Evolutionary conservation across 2,113 vertebrate genomes (phyloP), one percentile per base, ranked within the genome.

Genomic region (Oceanodroma tethys): DNA sequence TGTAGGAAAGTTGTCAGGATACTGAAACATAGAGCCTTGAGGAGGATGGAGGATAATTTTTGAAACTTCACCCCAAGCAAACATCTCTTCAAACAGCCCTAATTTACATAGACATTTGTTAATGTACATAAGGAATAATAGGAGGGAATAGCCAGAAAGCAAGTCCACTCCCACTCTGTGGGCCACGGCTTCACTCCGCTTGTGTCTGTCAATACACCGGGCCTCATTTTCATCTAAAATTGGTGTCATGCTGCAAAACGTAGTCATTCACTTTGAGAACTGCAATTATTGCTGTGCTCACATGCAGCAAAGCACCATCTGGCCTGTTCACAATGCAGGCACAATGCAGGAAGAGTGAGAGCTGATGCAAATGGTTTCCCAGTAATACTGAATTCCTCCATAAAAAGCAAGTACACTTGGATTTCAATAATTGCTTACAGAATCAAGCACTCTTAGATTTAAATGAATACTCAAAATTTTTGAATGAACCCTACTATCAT

Each of bases 211-310:
- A 96, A 97, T 96, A 94, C 86, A 96, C 32, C 4, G 23, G 88
- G 88, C 82, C 92, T 97, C 83, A 95, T 95, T 97, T 97, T 97
- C 85, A 84, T 80, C 90, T 83, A 88, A 96, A 97, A 97, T 95
- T 93, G 81, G 82, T 96, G 95, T 96, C 85, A 96, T 95, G 79
- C 93, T 95, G 95, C 94, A 96, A 97, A 98, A 98, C 20, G 90
- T 59, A 97, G 95, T 79, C 76, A 95, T 97, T 97, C 91, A 80
- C 81, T 86, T 86, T 13, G 58, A 96, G 89, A 97, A 95, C 87
- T 56, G 36, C 82, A 96, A 96, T 97, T 97, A 96, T 79, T 96
- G 88, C 62, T 97, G 95, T 96, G 88, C 94, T 97, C 90, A 92
- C 95, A 93, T 92, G 95, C 94, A 96, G 67, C 94, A 96, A 93